These are phyloP conservation scores for western clawed frog (Xenopus tropicalis) DNA, from an alignment of 2,113 vertebrate genomes.

Conservation along the genomic window UCB_Xtro_10.0 CM004451.2:52283501-52284000, in stretches of 20 bases:
- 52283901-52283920: slow-evolving; percentile 64
- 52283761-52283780: slow-evolving; percentile 38
- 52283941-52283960: slow-evolving; percentile 37
- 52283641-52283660: not conserved
- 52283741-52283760: slow-evolving; percentile 6
- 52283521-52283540: too few relatives aligned
- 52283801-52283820: slow-evolving; percentile 50
- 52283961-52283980: slow-evolving; percentile 40
- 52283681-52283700: not conserved
- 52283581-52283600: too few relatives aligned
- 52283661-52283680: not conserved
- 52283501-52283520: too few relatives aligned
- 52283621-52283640: too few relatives aligned
- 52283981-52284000: slow-evolving; percentile 9
- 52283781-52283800: slow-evolving; percentile 48
- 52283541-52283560: too few relatives aligned
- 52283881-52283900: slow-evolving; percentile 63
- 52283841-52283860: slow-evolving; percentile 55
- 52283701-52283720: not conserved
- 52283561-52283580: too few relatives aligned
- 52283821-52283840: slow-evolving; percentile 54
- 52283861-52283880: slow-evolving; percentile 58
- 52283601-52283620: too few relatives aligned
- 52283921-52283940: slow-evolving; percentile 52
- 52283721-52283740: not conserved